These are phyloP conservation scores for Biston betularia DNA, from an alignment of 2,888 invertebrate species.

Conservation along the genomic window DNA sequence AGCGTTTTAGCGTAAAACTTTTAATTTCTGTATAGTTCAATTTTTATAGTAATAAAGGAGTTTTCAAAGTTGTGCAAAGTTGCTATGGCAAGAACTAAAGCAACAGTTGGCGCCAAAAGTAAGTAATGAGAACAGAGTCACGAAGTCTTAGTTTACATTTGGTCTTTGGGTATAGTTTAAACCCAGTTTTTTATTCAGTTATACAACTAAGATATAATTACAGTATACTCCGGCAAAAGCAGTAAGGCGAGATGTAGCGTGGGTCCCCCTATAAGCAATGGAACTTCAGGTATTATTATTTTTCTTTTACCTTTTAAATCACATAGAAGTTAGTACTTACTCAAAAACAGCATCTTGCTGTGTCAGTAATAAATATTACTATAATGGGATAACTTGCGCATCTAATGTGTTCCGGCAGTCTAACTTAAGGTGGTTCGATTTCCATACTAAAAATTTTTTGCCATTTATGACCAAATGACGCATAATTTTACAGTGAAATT, in stretches of 20 bases:
- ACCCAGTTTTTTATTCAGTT: too few species aligned
- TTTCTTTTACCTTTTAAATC: not conserved
- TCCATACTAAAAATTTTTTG: too few species aligned
- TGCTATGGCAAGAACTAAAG: conserved; percentile 59
- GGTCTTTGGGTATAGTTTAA: not conserved
- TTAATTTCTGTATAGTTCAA: not conserved
- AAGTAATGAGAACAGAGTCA: conserved; percentile 21
- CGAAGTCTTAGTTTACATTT: not conserved
- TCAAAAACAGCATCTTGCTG: too few species aligned
- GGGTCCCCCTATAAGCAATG: conserved; percentile 55
- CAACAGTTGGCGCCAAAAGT: conserved; percentile 76
- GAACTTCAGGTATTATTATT: conserved; percentile 19
- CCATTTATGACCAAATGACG: too few species aligned
- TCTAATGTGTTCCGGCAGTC: too few species aligned
- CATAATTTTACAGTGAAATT: too few species aligned
- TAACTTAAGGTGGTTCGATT: too few species aligned
- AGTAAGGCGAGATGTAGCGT: conserved; percentile 73
- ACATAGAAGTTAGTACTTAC: too few species aligned
- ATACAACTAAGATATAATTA: conserved; percentile 3
- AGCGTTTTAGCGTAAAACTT: too few species aligned
- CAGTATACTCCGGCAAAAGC: conserved; percentile 76
- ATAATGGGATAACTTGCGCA: too few species aligned
- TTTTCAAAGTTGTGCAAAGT: not conserved
- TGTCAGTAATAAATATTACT: too few species aligned
- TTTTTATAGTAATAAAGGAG: not conserved